Conservation (phyloP, 2,888 invertebrate genomes). For the Parnassius apollo region DNA sequence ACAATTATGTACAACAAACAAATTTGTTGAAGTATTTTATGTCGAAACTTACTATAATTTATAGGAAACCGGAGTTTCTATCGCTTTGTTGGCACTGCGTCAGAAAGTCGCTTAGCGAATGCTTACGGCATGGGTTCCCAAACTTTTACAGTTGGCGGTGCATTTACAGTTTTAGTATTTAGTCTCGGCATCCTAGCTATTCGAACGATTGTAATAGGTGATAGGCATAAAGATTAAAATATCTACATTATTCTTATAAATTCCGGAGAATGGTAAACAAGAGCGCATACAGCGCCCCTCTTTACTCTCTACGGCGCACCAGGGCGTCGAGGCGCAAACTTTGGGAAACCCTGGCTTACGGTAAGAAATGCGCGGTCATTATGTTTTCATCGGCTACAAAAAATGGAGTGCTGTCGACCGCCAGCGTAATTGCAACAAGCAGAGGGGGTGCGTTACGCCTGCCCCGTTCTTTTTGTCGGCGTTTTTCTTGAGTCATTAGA, state of each 20-base stretch:
- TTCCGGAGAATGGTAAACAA: no score
- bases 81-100: slow-evolving; percentile 21
- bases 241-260: no score
- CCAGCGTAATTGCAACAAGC: slow-evolving; percentile 22
- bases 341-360: slow-evolving; percentile 9
- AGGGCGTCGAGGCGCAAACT: no score
- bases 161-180: no score
- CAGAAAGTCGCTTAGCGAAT: slow-evolving; percentile 26
- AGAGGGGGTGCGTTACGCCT: slow-evolving; percentile 8
- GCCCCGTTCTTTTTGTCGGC: slow-evolving; percentile 16
- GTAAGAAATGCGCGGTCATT: slow-evolving; percentile 26
- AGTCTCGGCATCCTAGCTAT: no score
- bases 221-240: no score
- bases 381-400: slow-evolving; percentile 27
- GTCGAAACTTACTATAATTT: slow-evolving; percentile 5
- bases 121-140: slow-evolving; percentile 11
- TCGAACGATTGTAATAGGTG: no score
- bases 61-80: not conserved
- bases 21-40: slow-evolving; percentile 2
- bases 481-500: slow-evolving; percentile 22
- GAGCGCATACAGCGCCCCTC: no score
- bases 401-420: slow-evolving; percentile 27
- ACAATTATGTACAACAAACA: not conserved
- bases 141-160: no score
- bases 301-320: no score